Base-by-base conservation (phyloP, 2,888 invertebrate genomes). In the Suillia variegata region DNA sequence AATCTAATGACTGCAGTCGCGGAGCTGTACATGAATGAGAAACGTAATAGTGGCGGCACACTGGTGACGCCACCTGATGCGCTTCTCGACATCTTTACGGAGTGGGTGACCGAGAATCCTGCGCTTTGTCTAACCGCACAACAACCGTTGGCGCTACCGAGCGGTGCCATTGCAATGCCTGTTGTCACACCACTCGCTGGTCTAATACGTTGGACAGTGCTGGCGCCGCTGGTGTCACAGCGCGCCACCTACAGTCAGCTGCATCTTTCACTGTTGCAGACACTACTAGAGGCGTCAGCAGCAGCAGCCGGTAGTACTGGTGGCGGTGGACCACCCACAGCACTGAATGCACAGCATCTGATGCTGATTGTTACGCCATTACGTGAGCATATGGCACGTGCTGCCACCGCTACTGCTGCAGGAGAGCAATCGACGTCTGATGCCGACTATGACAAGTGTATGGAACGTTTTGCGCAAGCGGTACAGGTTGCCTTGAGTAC, bases 1-100 rank as follows among this genome's bases (percentile, higher is more conserved):
- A 94, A 94, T 83, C 90, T 95, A 73, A 87, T 95, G 71, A 92
- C 94, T 0, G 91, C 94, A 0, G 88, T 93, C 10, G 89, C 93
- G 0, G 92, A 93, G 76, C 85, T 93, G 56, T 94, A 92, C 70
- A 83, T 87, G 75, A 81, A 78, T 62, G 82, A 82, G n/a, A 70
- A 76, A 12, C 70, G 75, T 12, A n/a, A n/a, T n/a, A n/a, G n/a
- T n/a, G 73, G 73, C 1, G 64, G 73, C 59, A 81, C 85, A 63
- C 81, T 84, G 58, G 82, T 85, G 64, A 89, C 90, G 1, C 90
- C 90, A 2, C 89, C 90, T 0, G 85, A 85, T 64, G 86, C 86
- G 66, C 82, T 92, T 12, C 73, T 92, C 34, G 88, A 89, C 80
- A 86, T 88, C 1, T 85, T 91, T 18, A 89, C 89, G 10, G 85